phyloP scores from a whole-genome alignment of 2,113 vertebrate species.

The Paradisaea rubra region DNA sequence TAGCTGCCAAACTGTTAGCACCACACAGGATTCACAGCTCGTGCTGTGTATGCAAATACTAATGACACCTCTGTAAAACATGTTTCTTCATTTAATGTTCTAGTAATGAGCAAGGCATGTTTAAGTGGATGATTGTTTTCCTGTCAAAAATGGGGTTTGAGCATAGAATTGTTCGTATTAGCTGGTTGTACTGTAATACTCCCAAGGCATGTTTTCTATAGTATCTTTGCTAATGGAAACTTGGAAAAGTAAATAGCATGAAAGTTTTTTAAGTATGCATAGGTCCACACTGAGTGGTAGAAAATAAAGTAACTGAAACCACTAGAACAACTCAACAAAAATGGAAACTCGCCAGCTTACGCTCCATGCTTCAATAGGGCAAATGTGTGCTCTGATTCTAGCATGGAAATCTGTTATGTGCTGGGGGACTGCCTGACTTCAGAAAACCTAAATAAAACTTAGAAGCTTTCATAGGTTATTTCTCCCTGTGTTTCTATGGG shows the following conservation, averaged over 20 bases:
- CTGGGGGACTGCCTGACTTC: background rate
- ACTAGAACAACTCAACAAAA: background rate
- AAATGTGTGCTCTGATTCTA: background rate
- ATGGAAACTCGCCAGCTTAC: background rate
- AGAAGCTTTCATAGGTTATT: background rate
- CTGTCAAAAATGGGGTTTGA: background rate
- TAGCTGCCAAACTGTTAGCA: background rate
- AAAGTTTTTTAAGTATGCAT: background rate
- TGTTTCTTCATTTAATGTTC: background rate
- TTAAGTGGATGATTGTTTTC: background rate
- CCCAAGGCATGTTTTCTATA: background rate
- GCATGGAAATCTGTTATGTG: background rate
- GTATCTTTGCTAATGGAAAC: background rate
- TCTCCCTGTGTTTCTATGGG: background rate
- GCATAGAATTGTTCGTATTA: background rate
- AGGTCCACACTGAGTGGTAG: background rate
- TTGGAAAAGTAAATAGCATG: background rate
- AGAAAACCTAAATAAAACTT: background rate
- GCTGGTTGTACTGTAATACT: background rate
- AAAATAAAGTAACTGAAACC: background rate
- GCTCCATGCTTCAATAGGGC: background rate
- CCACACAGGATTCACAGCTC: background rate
- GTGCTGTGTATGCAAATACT: background rate
- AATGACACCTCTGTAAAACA: background rate
- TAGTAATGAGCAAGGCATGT: background rate